Evolutionary conservation across 2,888 invertebrate genomes (phyloP).

Genomic region (Torymus auratus): DNA sequence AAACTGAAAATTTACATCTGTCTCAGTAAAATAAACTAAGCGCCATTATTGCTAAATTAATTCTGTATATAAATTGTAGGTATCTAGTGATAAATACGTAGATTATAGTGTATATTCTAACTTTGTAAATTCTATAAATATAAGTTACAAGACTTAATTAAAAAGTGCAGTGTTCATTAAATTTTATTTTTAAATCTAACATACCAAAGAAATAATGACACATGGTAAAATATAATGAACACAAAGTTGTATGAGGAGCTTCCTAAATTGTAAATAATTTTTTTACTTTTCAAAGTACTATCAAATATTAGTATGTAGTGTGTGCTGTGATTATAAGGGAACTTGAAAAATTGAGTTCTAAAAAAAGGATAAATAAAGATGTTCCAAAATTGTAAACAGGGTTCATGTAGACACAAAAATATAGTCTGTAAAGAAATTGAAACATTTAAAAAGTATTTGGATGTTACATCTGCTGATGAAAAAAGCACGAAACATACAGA

Average conservation of each 20-base stretch:
- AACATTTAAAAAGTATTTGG: no score
- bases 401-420: no score
- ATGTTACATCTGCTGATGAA: background rate
- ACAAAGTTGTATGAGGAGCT: background rate
- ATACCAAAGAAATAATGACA: slow-evolving; percentile 27
- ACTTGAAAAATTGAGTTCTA: no score
- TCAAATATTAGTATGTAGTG: no score
- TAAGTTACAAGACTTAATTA: slow-evolving; percentile 32
- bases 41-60: slow-evolving; percentile 37
- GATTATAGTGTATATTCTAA: slow-evolving; percentile 39
- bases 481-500: background rate
- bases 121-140: slow-evolving; percentile 52
- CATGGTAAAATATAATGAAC: slow-evolving; percentile 39
- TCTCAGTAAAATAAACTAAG: slow-evolving; percentile 51
- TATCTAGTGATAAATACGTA: slow-evolving; percentile 37
- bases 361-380: no score
- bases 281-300: background rate
- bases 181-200: slow-evolving; percentile 34
- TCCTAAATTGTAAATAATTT: slow-evolving; percentile 12
- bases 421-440: no score
- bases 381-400: no score
- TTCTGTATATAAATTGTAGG: slow-evolving; percentile 55
- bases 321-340: no score
- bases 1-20: slow-evolving; percentile 34
- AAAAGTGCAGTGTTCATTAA: slow-evolving; percentile 32